Evolutionary conservation across 2,797 vertebrate species (phyloP).

Genomic region (Hydrocynus forskahlii): DNA sequence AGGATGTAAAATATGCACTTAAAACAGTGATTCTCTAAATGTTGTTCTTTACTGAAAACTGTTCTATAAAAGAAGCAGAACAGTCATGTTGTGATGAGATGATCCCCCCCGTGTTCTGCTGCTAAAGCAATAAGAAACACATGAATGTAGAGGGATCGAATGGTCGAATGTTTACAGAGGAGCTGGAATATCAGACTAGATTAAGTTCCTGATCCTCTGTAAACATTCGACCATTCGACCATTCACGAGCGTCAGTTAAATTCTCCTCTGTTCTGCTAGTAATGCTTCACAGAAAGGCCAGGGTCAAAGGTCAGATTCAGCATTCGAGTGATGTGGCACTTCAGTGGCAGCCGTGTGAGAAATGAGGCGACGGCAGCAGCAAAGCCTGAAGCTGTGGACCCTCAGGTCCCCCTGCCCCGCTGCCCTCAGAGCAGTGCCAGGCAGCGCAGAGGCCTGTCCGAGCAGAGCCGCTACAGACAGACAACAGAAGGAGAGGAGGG

Average conservation of each 20-base stretch:
- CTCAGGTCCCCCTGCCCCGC: background rate
- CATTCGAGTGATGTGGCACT: conserved; percentile 1
- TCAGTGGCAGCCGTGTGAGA: conserved; percentile 11
- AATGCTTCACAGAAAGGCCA: background rate
- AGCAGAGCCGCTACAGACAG: background rate
- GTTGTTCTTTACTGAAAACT: background rate
- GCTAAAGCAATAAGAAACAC: background rate
- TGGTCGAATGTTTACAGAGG: background rate
- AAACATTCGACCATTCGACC: no score
- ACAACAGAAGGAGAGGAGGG: conserved; percentile 34
- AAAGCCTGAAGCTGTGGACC: background rate
- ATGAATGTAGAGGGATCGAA: background rate
- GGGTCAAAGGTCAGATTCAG: conserved; percentile 34
- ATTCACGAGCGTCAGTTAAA: background rate
- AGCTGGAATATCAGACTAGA: no score
- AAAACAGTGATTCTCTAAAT: background rate
- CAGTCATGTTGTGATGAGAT: background rate
- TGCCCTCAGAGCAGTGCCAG: conserved; percentile 30
- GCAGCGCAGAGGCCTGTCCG: background rate
- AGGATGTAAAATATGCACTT: no score
- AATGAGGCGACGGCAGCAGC: conserved; percentile 14
- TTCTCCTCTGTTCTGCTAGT: background rate
- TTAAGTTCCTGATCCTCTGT: no score
- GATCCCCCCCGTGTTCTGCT: background rate
- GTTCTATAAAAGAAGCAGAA: background rate